Conservation (phyloP, 2,797 vertebrate species). For the Myioborus melanocephalus region DNA sequence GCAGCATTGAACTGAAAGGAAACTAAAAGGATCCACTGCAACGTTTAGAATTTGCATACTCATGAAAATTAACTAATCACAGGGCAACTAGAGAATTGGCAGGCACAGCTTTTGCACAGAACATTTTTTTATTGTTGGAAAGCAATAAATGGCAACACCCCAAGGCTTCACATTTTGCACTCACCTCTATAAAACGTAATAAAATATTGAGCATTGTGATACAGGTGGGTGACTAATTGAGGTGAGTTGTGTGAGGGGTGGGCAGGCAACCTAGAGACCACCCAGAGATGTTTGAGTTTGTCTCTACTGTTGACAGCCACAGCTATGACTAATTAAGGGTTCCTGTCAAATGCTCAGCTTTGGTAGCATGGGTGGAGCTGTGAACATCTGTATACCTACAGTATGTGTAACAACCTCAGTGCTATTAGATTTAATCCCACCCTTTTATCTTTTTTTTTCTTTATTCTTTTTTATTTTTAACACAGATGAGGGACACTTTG, state of each 20-base stretch:
- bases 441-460: neutral
- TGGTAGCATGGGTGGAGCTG: neutral
- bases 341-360: neutral
- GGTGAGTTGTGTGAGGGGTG: neutral
- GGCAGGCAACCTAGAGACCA: neutral
- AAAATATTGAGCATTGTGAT: neutral
- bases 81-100: neutral
- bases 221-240: conserved; percentile 23
- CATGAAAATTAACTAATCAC: conserved; percentile 10
- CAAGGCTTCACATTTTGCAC: conserved; percentile 5
- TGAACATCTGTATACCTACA: neutral
- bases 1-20: neutral
- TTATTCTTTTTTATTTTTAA: neutral
- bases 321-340: neutral
- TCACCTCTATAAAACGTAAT: neutral
- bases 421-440: neutral
- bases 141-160: neutral
- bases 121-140: neutral
- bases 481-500: neutral
- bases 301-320: neutral
- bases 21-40: neutral
- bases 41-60: conserved; percentile 4
- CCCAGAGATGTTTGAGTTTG: conserved; percentile 1
- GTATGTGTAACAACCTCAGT: neutral
- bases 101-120: neutral